phyloP scores from a whole-genome alignment of 2,797 vertebrate genomes.

The Spinibarbus caldwelli region DNA sequence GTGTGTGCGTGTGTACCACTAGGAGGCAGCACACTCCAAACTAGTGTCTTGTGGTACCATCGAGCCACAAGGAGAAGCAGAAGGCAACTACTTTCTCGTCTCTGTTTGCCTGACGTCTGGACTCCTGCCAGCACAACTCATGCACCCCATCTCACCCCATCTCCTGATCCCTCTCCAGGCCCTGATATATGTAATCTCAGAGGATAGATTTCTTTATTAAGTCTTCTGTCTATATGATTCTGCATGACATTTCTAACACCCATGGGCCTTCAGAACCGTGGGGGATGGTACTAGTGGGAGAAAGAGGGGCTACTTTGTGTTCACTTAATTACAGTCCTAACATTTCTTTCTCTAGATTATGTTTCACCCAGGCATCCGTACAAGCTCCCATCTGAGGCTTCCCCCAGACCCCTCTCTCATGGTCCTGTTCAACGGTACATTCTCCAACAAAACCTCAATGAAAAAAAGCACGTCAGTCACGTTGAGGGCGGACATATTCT shows the following conservation, averaged over 20 bases:
- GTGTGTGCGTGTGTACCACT: conserved; percentile 23
- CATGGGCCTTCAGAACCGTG: conserved; percentile 5
- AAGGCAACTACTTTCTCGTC: background rate
- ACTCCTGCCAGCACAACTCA: conserved; percentile 43
- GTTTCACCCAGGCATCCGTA: conserved; percentile 47
- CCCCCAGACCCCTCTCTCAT: background rate
- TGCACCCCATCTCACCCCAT: conserved; percentile 21
- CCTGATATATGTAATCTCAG: conserved; percentile 47
- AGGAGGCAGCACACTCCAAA: conserved; percentile 65
- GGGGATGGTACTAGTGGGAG: conserved; percentile 13
- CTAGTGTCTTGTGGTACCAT: conserved; percentile 6
- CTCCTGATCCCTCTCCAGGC: conserved; percentile 8
- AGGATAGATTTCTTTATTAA: conserved; percentile 57
- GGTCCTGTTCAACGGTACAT: conserved; percentile 29
- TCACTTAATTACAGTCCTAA: conserved; percentile 62
- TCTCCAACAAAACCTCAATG: conserved; percentile 48
- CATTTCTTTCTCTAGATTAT: conserved; percentile 60
- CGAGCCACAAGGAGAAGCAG: background rate
- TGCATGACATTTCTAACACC: conserved; percentile 48
- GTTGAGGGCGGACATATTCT: conserved; percentile 40
- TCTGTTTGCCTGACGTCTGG: conserved; percentile 12
- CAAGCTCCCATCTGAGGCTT: conserved; percentile 26
- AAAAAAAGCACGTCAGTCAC: conserved; percentile 40
- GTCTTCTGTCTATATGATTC: conserved; percentile 49
- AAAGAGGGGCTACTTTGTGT: conserved; percentile 61